Percentiles rank a stretch among this genome's conserved stretches.
phyloP scores from a whole-genome alignment of 2,113 vertebrate species.

The Theristicus caerulescens region DNA sequence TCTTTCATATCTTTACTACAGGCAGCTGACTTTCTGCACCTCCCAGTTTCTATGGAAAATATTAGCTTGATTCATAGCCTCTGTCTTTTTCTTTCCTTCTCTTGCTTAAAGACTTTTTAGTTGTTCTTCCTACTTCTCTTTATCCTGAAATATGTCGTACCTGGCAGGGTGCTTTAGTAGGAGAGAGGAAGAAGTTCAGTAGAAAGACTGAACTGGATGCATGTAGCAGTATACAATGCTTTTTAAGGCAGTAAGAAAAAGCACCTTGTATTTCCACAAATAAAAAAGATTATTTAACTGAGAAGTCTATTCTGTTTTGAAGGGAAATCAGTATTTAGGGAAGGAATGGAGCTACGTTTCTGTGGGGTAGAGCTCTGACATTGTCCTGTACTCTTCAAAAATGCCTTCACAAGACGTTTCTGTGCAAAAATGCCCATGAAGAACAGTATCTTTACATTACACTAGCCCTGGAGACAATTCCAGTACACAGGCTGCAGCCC shows the following conservation, averaged over 20 bases:
- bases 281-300: neutral
- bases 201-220: neutral
- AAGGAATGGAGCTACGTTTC: neutral
- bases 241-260: neutral
- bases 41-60: neutral
- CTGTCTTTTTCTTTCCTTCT: neutral
- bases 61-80: neutral
- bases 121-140: neutral
- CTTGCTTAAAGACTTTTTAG: neutral
- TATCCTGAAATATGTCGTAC: neutral
- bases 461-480: neutral
- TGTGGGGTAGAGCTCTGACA: accelerated
- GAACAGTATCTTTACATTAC: neutral
- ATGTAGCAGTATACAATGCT: neutral
- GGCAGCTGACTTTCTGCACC: neutral
- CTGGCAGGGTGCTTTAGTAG: neutral
- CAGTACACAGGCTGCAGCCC: neutral
- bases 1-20: neutral
- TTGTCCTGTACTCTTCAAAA: neutral
- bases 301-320: neutral
- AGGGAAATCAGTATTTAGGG: neutral
- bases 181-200: neutral
- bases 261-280: neutral
- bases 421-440: neutral
- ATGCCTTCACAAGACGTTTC: neutral